phyloP scores from a whole-genome alignment of 2,113 vertebrate species.

The Astur gentilis region DNA sequence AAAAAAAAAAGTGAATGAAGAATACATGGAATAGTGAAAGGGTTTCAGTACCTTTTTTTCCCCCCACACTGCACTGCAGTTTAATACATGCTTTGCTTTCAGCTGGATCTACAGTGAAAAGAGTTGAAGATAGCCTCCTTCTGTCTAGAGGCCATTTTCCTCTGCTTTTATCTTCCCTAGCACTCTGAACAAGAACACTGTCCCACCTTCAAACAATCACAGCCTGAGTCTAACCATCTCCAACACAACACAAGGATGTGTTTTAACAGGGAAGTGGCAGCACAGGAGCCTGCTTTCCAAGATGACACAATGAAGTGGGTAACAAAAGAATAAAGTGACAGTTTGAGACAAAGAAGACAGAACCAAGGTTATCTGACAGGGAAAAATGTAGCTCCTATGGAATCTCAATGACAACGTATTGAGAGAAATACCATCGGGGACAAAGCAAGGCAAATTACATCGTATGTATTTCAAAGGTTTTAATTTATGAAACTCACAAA shows the following conservation, averaged over 20 bases:
- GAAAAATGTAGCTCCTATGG: not conserved
- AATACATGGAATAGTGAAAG: not conserved
- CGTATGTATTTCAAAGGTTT: not conserved
- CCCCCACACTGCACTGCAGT: not conserved
- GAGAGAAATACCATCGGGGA: not conserved
- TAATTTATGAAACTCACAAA: conserved; percentile 2
- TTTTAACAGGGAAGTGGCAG: not conserved
- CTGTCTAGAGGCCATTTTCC: not conserved
- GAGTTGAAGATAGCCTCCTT: not conserved
- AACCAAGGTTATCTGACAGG: not conserved
- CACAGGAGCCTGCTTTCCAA: not conserved
- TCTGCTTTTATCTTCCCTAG: not conserved
- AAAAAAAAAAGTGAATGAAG: not conserved
- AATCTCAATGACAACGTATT: not conserved
- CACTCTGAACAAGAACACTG: not conserved
- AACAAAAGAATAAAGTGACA: not conserved
- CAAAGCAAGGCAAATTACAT: not conserved
- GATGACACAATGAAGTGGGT: not conserved
- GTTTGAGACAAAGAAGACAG: not conserved
- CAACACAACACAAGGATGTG: not conserved
- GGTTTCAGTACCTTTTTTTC: not conserved
- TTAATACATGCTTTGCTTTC: not conserved
- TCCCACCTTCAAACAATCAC: not conserved
- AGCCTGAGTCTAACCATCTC: not conserved
- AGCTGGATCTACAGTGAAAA: not conserved